Evolutionary conservation across 2,797 vertebrate genomes (phyloP), one percentile per base, ranked within the genome.

Genomic region (Fundulus diaphanus): DNA sequence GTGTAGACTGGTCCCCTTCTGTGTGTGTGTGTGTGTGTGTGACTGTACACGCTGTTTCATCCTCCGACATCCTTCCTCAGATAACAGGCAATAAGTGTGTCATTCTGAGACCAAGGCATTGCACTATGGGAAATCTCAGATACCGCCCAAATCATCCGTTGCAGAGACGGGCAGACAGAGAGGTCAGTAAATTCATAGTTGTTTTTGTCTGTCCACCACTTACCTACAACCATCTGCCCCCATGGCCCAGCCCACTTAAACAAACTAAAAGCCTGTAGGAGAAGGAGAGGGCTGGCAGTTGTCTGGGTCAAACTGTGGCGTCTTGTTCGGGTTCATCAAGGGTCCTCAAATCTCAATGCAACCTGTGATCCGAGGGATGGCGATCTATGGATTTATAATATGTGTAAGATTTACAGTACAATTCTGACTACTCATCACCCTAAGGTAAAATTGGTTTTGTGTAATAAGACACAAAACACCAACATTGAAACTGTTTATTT

Each of bases 61-160:
- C 31, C n/a, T 46, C 52, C 20, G 46, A 71, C 74, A 68, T 88
- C 70, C 35, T 77, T 73, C 75, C 42, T 74, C 61, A 84, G 61
- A 81, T 72, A 81, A 63, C 46, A 79, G 31, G 78, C 79, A 86
- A 80, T 89, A 86, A 89, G 85, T 83, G 81, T 89, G 88, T 89
- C 81, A 87, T 78, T 83, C 73, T 79, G 59, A 82, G 77, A 89
- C 82, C 67, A 57, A 82, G 74, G 80, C 44, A 69, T 65, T 8
- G 74, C 86, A 86, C 81, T 74, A 37, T 83, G 75, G 89, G 87
- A 86, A 80, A 79, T 79, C 79, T 85, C 80, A 42, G 75, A 81
- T 79, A 76, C 52, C 51, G 75, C 80, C 84, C 78, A 89, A 85
- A 88, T 90, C 82, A 82, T 79, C 82, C n/a, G 49, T 81, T 81